Evolutionary conservation across 1,140 invertebrate genomes (phyloP).

Genomic region (Anastatus disparis): DNA sequence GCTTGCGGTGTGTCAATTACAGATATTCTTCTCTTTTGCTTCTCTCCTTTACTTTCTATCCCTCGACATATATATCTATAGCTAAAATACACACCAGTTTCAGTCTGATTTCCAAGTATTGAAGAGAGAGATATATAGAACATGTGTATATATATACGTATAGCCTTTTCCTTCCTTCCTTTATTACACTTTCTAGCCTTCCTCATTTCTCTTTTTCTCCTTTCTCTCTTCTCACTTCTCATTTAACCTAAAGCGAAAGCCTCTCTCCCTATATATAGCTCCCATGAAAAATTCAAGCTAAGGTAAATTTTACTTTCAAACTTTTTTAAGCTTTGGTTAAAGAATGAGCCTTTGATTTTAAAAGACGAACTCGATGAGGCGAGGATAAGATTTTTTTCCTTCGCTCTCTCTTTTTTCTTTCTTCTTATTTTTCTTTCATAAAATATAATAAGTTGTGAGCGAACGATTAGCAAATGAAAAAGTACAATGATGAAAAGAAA

Average conservation of each 20-base stretch:
- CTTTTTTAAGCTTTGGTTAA: not conserved
- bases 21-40: not conserved
- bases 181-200: not conserved
- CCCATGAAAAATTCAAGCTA: slow-evolving; percentile 9
- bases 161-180: not conserved
- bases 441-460: too few relatives aligned
- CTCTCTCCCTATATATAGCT: too few relatives aligned
- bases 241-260: not conserved
- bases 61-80: too few relatives aligned
- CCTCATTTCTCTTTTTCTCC: not conserved
- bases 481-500: too few relatives aligned
- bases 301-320: slow-evolving; percentile 11
- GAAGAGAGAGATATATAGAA: too few relatives aligned
- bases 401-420: too few relatives aligned
- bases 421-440: too few relatives aligned
- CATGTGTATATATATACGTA: too few relatives aligned
- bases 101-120: not conserved
- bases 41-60: not conserved
- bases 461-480: too few relatives aligned
- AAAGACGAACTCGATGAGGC: not conserved
- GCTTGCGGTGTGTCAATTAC: slow-evolving; percentile 19
- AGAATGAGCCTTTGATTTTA: not conserved
- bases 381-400: too few relatives aligned
- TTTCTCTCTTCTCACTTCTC: not conserved
- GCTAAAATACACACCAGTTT: too few relatives aligned